These are phyloP conservation scores for Andrena praecox DNA, from an alignment of 2,888 invertebrate species.

Conservation along the genomic window DNA sequence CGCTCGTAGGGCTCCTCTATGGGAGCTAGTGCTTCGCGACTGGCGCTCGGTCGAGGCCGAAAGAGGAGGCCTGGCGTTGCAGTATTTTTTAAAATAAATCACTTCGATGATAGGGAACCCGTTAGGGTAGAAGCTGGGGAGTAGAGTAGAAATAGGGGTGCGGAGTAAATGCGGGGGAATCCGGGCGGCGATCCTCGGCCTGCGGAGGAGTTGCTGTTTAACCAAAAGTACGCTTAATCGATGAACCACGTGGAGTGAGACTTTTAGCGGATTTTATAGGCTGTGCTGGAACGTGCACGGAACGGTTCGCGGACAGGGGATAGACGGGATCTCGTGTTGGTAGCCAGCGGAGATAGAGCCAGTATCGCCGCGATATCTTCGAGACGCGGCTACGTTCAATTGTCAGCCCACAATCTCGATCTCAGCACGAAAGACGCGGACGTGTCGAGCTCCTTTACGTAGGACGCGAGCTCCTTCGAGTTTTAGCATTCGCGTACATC, in stretches of 20 bases:
- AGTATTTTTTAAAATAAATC: slow-evolving; percentile 5
- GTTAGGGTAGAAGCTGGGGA: background rate
- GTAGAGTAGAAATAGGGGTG: background rate
- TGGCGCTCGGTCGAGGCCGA: background rate
- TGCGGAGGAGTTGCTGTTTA: background rate
- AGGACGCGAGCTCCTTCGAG: background rate
- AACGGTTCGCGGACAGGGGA: background rate
- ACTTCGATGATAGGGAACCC: background rate
- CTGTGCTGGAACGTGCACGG: background rate
- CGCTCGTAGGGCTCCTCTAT: background rate
- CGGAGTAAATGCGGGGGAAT: background rate
- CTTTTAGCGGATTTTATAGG: background rate
- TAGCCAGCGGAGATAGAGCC: slow-evolving; percentile 24
- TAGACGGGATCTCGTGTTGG: background rate
- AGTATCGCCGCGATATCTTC: slow-evolving; percentile 16
- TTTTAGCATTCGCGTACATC: slow-evolving; percentile 9
- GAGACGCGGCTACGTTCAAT: slow-evolving; percentile 71
- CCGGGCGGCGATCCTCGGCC: background rate
- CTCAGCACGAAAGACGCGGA: slow-evolving; percentile 71
- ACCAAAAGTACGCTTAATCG: background rate
- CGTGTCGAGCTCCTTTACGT: slow-evolving; percentile 22
- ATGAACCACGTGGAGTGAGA: background rate
- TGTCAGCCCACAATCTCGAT: slow-evolving; percentile 83
- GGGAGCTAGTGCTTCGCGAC: slow-evolving; percentile 17
- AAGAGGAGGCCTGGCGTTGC: background rate